These are phyloP conservation scores for Phytoseiulus persimilis DNA, from an alignment of 2,888 invertebrate species.

Conservation along the genomic window DNA sequence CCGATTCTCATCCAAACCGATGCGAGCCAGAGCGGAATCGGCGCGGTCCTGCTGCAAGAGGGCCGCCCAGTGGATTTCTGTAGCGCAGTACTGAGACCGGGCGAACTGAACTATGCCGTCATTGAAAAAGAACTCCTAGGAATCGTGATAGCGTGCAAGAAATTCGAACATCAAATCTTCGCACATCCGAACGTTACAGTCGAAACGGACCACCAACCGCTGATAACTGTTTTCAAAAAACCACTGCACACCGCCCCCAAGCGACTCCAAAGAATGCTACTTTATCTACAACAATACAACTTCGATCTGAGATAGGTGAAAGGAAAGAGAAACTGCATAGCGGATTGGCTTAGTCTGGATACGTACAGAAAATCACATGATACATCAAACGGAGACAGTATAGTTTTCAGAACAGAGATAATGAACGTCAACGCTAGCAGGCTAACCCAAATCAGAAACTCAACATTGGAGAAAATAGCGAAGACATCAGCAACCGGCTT, in stretches of 20 bases:
- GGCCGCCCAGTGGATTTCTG: conserved; percentile 38
- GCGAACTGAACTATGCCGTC: conserved; percentile 41
- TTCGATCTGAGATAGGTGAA: conserved; percentile 27
- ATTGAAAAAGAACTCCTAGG: conserved; percentile 41
- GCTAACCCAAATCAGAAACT: too few species aligned
- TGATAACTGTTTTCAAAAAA: too few species aligned
- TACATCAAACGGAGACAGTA: too few species aligned
- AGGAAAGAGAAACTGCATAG: conserved; percentile 25
- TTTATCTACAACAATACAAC: conserved; percentile 15
- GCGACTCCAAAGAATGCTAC: too few species aligned
- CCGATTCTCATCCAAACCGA: conserved; percentile 39
- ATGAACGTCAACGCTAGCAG: too few species aligned
- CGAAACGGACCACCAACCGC: conserved; percentile 20
- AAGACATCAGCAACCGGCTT: too few species aligned
- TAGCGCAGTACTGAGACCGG: conserved; percentile 38
- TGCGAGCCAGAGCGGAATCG: conserved; percentile 39
- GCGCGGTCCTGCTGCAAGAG: conserved; percentile 40
- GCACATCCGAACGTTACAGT: conserved; percentile 15
- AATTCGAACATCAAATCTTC: too few species aligned
- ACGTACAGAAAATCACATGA: too few species aligned
- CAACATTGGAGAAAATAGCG: too few species aligned
- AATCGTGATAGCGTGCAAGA: conserved; percentile 23
- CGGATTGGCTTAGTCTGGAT: conserved; percentile 7
- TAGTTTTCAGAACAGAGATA: too few species aligned
- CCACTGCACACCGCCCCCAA: too few species aligned